Percentiles rank a stretch among this genome's conserved stretches.
phyloP scores from a whole-genome alignment of 2,113 vertebrate species.

The Rhabdornis inornatus region DNA sequence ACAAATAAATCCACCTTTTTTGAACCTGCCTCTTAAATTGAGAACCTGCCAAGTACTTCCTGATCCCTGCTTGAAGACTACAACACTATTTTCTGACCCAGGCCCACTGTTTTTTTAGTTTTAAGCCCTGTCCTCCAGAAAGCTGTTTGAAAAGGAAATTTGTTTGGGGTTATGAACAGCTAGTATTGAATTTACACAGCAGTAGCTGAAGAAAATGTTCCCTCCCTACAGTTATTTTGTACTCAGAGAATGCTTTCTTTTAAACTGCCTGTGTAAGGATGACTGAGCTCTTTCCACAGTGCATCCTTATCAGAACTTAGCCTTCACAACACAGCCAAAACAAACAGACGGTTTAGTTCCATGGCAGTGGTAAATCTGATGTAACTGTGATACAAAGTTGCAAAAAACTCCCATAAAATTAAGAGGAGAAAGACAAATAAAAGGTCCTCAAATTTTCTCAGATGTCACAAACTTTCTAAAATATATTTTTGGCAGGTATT shows the following conservation, averaged over 20 bases:
- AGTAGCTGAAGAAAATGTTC: not conserved
- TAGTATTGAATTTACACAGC: constrained; percentile 7
- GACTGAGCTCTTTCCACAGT: not conserved
- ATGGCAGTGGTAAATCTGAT: not conserved
- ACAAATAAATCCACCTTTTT: not conserved
- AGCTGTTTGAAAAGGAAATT: not conserved
- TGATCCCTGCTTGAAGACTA: not conserved
- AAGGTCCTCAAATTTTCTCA: not conserved
- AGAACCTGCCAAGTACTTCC: not conserved
- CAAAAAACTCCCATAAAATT: not conserved
- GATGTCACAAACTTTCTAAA: not conserved
- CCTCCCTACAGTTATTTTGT: not conserved
- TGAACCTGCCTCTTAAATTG: not conserved
- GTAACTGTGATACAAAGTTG: not conserved
- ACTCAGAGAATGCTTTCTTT: constrained; percentile 1
- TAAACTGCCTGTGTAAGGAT: not conserved
- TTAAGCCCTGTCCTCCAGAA: not conserved
- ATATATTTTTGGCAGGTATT: not conserved
- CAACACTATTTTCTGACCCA: not conserved
- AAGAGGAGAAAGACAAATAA: not conserved
- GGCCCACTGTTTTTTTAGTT: not conserved
- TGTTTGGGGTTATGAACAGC: not conserved
- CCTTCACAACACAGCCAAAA: not conserved
- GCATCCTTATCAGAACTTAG: not conserved
- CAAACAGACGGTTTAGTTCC: not conserved